Conservation (phyloP, 2,113 vertebrate genomes). For the Terrapene triunguis region DNA sequence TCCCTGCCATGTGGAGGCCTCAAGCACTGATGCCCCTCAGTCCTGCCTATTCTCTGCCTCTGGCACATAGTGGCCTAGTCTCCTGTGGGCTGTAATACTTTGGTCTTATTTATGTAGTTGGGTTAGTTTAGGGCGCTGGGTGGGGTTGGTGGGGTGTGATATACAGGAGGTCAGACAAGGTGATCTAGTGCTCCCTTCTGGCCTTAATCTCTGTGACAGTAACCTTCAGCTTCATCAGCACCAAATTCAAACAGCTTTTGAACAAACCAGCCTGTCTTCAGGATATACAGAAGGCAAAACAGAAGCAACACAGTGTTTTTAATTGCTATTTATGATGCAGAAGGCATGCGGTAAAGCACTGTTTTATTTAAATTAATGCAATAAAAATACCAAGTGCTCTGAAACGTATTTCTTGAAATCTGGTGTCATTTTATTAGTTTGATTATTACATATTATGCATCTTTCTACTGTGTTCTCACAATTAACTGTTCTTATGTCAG, state of each 20-base stretch:
- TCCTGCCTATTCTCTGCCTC: neutral
- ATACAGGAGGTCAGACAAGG: neutral
- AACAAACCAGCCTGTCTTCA: neutral
- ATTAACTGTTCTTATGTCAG: neutral
- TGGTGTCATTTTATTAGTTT: neutral
- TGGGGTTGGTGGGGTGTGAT: no score
- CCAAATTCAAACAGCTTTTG: neutral
- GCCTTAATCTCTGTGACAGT: neutral
- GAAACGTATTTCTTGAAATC: neutral
- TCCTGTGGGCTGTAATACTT: neutral
- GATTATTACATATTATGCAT: neutral
- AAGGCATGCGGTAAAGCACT: neutral
- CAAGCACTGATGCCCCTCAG: neutral
- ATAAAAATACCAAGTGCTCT: neutral
- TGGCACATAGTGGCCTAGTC: neutral
- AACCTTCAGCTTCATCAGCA: neutral
- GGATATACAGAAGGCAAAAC: neutral
- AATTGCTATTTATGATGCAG: neutral
- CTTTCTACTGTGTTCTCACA: fast-evolving
- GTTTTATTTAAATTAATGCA: neutral
- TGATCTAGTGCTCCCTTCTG: neutral
- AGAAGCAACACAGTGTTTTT: fast-evolving
- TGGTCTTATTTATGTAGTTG: neutral
- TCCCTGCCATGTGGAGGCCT: neutral
- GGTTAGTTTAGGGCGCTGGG: neutral